A percentile compares a stretch with the other conserved stretches of the same genome.
phyloP scores from a whole-genome alignment of 2,888 invertebrate genomes.

The Meiosimyza decipiens region DNA sequence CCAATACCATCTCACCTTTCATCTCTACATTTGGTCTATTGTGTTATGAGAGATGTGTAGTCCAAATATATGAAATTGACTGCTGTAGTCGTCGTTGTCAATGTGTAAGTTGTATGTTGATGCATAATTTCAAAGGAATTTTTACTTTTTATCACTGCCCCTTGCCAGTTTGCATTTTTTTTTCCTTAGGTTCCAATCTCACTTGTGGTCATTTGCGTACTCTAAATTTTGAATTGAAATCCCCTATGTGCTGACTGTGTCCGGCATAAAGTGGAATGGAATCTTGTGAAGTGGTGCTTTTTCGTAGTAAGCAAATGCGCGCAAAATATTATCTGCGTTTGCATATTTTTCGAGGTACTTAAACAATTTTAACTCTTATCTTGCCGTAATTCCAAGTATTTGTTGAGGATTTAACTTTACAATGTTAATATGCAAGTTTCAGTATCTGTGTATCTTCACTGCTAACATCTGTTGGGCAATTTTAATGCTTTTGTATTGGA shows the following conservation, averaged over 20 bases:
- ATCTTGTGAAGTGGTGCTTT: neutral
- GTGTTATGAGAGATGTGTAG: too few species aligned
- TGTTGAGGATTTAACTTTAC: slow-evolving; percentile 37
- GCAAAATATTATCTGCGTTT: slow-evolving; percentile 28
- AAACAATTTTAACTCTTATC: slow-evolving; percentile 44
- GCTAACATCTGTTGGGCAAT: slow-evolving; percentile 1
- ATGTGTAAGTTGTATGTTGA: too few species aligned
- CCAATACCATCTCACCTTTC: too few species aligned
- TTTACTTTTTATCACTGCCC: neutral
- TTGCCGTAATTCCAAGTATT: slow-evolving; percentile 51
- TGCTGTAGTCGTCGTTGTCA: too few species aligned
- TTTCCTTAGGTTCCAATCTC: neutral
- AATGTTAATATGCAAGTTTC: slow-evolving; percentile 35
- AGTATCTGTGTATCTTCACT: slow-evolving; percentile 4
- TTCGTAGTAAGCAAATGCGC: slow-evolving; percentile 15
- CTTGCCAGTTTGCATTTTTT: too few species aligned
- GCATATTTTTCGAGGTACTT: slow-evolving; percentile 25
- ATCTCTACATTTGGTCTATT: too few species aligned
- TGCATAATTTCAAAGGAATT: too few species aligned
- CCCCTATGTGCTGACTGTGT: neutral
- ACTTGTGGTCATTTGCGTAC: neutral
- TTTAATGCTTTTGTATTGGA: slow-evolving; percentile 1
- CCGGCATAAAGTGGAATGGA: neutral
- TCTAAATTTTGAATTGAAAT: neutral
- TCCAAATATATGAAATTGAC: too few species aligned